phyloP scores from a whole-genome alignment of 2,888 invertebrate species.

The Hemistola chrysoprasaria region DNA sequence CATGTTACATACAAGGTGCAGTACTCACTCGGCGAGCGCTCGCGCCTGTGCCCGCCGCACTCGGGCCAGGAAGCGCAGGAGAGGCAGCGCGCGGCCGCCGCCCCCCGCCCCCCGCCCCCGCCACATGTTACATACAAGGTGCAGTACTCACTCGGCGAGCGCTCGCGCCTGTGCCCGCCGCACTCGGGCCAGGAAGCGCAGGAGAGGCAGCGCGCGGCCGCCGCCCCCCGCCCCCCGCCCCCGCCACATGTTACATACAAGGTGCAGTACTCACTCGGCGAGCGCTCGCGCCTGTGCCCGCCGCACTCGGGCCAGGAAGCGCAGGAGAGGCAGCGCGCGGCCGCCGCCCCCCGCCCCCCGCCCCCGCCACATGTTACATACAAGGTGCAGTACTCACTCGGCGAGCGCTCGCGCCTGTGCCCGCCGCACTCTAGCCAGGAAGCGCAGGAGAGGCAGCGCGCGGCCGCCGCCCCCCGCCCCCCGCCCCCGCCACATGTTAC shows the following conservation, averaged over 20 bases:
- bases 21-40: conserved; percentile 76
- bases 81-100: conserved; percentile 87
- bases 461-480: conserved; percentile 91
- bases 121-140: conserved; percentile 51
- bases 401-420: conserved; percentile 86
- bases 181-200: conserved; percentile 93
- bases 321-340: conserved; percentile 92
- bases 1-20: not conserved
- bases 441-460: conserved; percentile 94
- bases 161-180: conserved; percentile 90
- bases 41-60: conserved; percentile 91
- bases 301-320: conserved; percentile 92
- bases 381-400: conserved; percentile 62
- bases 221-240: conserved; percentile 97
- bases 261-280: conserved; percentile 62
- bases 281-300: conserved; percentile 88
- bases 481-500: conserved; percentile 88
- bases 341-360: conserved; percentile 94
- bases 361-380: conserved; percentile 84
- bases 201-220: conserved; percentile 90
- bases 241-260: conserved; percentile 74
- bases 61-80: conserved; percentile 93
- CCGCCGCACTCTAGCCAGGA: conserved; percentile 91
- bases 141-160: conserved; percentile 67
- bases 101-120: conserved; percentile 98